Base-by-base conservation (phyloP, 2,113 vertebrate species). In the Sciurus niger region DNA sequence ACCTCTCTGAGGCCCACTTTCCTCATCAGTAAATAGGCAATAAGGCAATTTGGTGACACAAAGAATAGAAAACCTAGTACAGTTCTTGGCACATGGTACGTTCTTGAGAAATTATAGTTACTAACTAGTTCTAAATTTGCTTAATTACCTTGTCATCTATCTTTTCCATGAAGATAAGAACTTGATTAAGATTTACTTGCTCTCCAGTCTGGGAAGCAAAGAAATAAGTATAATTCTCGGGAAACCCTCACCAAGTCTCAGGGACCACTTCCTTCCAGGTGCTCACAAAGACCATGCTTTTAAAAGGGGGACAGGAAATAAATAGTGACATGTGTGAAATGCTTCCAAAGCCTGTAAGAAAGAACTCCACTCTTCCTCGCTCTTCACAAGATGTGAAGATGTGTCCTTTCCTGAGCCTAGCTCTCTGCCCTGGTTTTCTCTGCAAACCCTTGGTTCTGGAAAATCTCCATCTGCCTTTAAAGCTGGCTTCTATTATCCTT, bases 391-490 rank as follows among this genome's bases (percentile, higher is more conserved):
- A 55, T 77, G n/a, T 55, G n/a, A 89, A 87, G 95, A 88, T 51
- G 82, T 13, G 46, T 60, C 51, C 65, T 85, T 93, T 82, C 51
- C 80, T 46, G 40, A 91, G 76, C 43, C 91, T 20, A 7, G 43
- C 67, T 96, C 63, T 53, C 55, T 93, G 58, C 80, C 28, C 60
- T 30, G 37, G 46, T 92, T 76, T 84, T 77, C 84, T 82, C 37
- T 0, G 18, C 40, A 72, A 97, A 94, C 43, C 84, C 46, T 1
- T 32, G 89, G 30, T 97, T 98, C 96, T 78, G 97, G 95, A 89
- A 98, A 94, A 92, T 93, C 97, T 91, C 93, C 95, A 84, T 97
- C 89, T 97, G 95, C 97, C 82, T 98, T 97, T 97, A 92, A 97
- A 97, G 93, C 92, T 79, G 96, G 94, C 67, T 98, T 97, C 96